Conservation (phyloP, 2,888 invertebrate species). For the Caenorhabditis angaria region DNA sequence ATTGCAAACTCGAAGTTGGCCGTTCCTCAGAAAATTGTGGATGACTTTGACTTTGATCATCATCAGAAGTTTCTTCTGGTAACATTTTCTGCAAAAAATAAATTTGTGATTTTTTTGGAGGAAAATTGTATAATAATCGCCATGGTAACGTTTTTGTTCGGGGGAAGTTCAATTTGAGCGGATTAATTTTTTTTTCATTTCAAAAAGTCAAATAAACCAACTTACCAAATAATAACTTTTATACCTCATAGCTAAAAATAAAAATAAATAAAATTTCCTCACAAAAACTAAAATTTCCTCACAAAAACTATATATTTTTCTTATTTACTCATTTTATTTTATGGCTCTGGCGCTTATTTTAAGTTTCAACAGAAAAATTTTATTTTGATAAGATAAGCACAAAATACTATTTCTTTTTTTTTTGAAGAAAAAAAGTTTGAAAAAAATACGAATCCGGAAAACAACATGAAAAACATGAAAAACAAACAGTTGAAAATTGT, state of each 20-base stretch:
- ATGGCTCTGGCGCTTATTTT: no score
- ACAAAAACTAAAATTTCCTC: not conserved
- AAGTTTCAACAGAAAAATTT: no score
- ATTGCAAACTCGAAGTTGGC: conserved; percentile 32
- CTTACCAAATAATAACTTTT: not conserved
- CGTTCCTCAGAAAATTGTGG: not conserved
- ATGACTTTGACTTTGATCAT: conserved; percentile 20
- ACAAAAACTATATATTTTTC: not conserved
- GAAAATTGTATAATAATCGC: not conserved
- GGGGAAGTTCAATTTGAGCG: not conserved
- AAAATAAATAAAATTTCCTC: not conserved
- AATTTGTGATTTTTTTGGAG: conserved; percentile 1
- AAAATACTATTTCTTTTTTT: no score
- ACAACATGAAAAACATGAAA: conserved; percentile 1
- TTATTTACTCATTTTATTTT: no score
- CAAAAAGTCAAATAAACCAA: not conserved
- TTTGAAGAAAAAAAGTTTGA: no score
- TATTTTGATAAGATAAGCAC: no score
- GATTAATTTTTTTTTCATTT: conserved; percentile 5
- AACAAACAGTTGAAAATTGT: not conserved
- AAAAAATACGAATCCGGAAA: no score
- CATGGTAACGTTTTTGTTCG: conserved; percentile 1
- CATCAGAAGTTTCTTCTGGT: conserved; percentile 42
- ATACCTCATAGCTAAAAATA: not conserved
- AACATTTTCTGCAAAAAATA: conserved; percentile 44